Percentiles rank a stretch among this genome's conserved stretches.
Evolutionary conservation across 2,888 invertebrate genomes (phyloP).

Genomic region (Bembecia ichneumoniformis): DNA sequence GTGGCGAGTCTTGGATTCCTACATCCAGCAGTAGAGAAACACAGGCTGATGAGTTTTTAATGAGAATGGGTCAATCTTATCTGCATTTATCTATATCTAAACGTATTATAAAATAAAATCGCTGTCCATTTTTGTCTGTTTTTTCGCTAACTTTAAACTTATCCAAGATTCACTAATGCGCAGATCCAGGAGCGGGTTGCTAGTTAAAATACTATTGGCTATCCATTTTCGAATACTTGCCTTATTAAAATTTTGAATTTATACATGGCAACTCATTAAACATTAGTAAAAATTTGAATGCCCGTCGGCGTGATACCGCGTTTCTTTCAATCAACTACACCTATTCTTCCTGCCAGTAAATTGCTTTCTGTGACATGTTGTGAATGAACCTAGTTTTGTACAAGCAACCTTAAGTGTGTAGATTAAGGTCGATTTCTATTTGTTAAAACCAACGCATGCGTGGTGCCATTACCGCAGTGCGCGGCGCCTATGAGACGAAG

Average conservation of each 20-base stretch:
- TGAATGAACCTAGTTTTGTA: not conserved
- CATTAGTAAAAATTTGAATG: not conserved
- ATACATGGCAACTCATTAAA: no score
- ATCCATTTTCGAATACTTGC: no score
- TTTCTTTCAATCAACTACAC: slow-evolving; percentile 32
- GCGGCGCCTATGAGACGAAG: slow-evolving; percentile 61
- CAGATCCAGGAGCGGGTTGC: no score
- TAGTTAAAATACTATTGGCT: no score
- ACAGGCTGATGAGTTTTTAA: no score
- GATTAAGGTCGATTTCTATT: slow-evolving; percentile 24
- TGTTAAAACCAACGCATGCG: slow-evolving; percentile 52
- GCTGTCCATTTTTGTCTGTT: no score
- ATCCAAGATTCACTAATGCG: no score
- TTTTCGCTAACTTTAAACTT: no score
- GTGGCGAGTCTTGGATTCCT: not conserved
- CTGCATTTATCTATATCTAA: no score
- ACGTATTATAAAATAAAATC: no score
- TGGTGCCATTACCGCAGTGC: slow-evolving; percentile 62
- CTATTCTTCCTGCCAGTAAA: slow-evolving; percentile 22
- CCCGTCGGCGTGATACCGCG: slow-evolving; percentile 13
- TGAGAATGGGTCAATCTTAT: no score
- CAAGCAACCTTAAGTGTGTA: not conserved
- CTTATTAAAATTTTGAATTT: no score
- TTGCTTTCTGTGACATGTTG: slow-evolving; percentile 30
- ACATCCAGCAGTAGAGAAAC: not conserved